Evolutionary conservation across 2,888 invertebrate species (phyloP).

Genomic region (Chymomyza caudatula): DNA sequence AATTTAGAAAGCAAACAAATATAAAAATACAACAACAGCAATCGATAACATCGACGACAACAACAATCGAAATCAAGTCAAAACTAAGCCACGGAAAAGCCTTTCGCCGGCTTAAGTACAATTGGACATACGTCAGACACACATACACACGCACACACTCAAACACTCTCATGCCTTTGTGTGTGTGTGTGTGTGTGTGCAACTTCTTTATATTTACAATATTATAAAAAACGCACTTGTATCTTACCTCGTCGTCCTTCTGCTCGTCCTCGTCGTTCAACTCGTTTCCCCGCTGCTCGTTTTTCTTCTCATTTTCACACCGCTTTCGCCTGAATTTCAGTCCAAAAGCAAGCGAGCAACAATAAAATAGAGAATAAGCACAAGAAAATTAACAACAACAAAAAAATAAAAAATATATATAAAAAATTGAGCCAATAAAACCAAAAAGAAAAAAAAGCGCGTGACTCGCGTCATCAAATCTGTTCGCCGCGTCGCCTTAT

Average conservation of each 20-base stretch:
- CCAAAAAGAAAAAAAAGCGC: background rate
- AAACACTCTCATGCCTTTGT: conserved; percentile 20
- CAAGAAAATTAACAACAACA: background rate
- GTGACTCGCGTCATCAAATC: background rate
- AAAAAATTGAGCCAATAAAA: background rate
- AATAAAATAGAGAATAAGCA: background rate
- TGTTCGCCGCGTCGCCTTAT: background rate
- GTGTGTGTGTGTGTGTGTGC: conserved; percentile 22
- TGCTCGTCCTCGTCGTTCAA: background rate
- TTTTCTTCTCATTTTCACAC: background rate
- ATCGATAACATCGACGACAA: conserved; percentile 32
- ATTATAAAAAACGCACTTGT: background rate
- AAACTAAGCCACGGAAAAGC: conserved; percentile 29
- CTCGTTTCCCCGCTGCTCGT: too few species aligned
- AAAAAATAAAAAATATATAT: background rate
- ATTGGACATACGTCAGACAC: background rate
- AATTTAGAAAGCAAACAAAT: conserved; percentile 4
- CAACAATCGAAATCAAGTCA: conserved; percentile 32
- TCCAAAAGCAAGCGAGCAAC: background rate
- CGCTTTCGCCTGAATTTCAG: background rate
- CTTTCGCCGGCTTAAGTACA: conserved; percentile 12
- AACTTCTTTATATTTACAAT: background rate
- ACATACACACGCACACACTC: background rate
- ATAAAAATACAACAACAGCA: background rate
- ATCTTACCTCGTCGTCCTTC: background rate